Base-by-base conservation (phyloP, 2,888 invertebrate species). In the Aphidoletes aphidimyza region DNA sequence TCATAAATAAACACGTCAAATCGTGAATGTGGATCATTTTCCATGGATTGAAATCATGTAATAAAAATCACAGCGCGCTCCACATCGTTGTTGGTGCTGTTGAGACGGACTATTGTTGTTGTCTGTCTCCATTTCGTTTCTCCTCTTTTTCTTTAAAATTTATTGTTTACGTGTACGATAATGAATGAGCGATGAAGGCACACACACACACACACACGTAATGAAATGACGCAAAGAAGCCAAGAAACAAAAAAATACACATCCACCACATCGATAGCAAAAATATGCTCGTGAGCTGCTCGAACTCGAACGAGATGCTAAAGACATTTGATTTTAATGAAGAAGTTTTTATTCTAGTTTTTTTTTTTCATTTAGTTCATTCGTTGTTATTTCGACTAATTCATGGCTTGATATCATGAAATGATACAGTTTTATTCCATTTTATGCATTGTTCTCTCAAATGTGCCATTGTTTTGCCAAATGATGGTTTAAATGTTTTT, bases 351-450 rank as follows among this genome's bases (percentile, higher is more conserved):
- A 22, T 54, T 54, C 22, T 54, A 54, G 2, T n/a, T 54, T 54
- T 22, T 54, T 54, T 54, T 54, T n/a, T 54, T 54, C 26, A n/a
- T 69, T 69, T 34, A 3, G 54, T 69, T 22, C 8, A 14, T 69
- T 69, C 6, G 69, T 34, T 69, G 34, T 34, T 69, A 30, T 83
- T 83, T 83, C 39, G 37, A 83, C 83, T 39, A 83, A 39, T 83
- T 83, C 83, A 83, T 83, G 26, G 42, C 83, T 39, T 83, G 83
- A 83, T 83, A 83, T 83, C 83, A 83, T 83, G 83, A 83, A 37
- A 83, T 83, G 83, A 37, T 83, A 42, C 83, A 83, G 83, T 83
- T 69, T 69, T 69, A 69, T 30, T 30, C 69, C 69, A 30, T 69
- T 69, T 69, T 34, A 69, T 69, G 69, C 69, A 69, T 69, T 69